Evolutionary conservation across 1,140 invertebrate species (phyloP), one percentile per base, ranked within the genome.

Genomic region (Leptonema lineaticorne): DNA sequence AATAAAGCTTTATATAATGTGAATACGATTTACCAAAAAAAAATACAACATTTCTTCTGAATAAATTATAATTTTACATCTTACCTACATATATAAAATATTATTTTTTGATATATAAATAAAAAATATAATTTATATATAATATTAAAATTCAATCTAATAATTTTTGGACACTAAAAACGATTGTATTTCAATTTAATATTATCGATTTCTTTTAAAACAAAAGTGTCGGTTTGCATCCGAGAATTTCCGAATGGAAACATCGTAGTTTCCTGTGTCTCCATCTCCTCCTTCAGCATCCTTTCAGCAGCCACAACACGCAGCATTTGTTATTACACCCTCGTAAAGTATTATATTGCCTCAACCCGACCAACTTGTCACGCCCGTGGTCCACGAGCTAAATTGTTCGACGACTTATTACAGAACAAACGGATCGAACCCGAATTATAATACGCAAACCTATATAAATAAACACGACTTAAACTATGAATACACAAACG

Each of bases 301-400:
- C 60, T 30, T 57, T 63, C 67, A 69, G 50, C 53, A 53, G 33
- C 67, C 60, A 57, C 62, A 48, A 69, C 67, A 68, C 62, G 68
- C 64, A 60, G 71, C 65, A 69, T 73, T 73, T 73, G 71, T 69
- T 73, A 73, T 73, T 73, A 69, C 71, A 73, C 64, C 66, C 60
- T 73, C 71, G 65, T 73, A 73, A 73, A 73, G 65, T 73, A 73
- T 73, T 73, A 73, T 69, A 73, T 73, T 73, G 71, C 71, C 68
- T 46, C 57, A 60, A 60, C 57, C 57, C 65, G 56, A 27, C 56
- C 22, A 33, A 26, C 22, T 59, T 64, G 41, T 64, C 62, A 64
- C 62, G 41, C 41, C 45, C 11, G 62, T 64, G 24, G 62, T 64
- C 62, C 33, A 64, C 45, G 22, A 24, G 20, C 30, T 28, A 20